Evolutionary conservation across 2,797 vertebrate genomes (phyloP), one percentile per base, ranked within the genome.

Genomic region (Hemitrygon akajei): DNA sequence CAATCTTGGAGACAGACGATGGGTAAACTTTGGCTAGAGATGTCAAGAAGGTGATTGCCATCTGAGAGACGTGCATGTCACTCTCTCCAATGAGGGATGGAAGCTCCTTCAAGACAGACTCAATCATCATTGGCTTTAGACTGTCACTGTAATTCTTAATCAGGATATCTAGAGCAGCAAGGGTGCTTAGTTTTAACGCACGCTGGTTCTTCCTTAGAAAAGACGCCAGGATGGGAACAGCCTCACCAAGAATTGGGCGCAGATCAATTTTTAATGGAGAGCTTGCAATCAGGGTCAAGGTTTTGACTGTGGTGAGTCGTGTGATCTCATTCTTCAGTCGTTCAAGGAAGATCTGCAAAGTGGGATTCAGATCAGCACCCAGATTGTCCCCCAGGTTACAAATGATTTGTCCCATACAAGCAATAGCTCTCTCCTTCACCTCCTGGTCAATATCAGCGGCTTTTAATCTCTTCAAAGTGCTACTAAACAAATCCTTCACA

Each of bases 391-490:
- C 98, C 27, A 99, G 96, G 93, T 96, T 97, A 95, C 97, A 97
- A 94, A 99, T 95, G 0, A 99, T 97, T 94, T 98, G 97, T 91
- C 97, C 98, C 97, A 98, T 98, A 94, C 98, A 99, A 94, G 98
- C 98, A 94, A 99, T 98, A 7, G 98, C 98, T 63, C 97, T 96
- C 94, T 99, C 98, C 94, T 99, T 99, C 94, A 99, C 98, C 95
- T 99, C 98, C 96, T 99, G 98, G 96, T 99, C 98, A 0, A 99
- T 98, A 96, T 99, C 98, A 3, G 98, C 97, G 0, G 98, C 98
- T 94, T 98, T 98, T 94, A 99, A 96, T 94, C 98, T 96, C 94
- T 97, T 98, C 94, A 98, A 95, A 9, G 97, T 98, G 9, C 95
- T 96, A 0, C 95, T 80, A 82, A 98, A 98, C 93, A 99, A 95